Evolutionary conservation across 2,888 invertebrate genomes (phyloP), one percentile per base, ranked within the genome.

Genomic region (Eupeodes latifasciatus): DNA sequence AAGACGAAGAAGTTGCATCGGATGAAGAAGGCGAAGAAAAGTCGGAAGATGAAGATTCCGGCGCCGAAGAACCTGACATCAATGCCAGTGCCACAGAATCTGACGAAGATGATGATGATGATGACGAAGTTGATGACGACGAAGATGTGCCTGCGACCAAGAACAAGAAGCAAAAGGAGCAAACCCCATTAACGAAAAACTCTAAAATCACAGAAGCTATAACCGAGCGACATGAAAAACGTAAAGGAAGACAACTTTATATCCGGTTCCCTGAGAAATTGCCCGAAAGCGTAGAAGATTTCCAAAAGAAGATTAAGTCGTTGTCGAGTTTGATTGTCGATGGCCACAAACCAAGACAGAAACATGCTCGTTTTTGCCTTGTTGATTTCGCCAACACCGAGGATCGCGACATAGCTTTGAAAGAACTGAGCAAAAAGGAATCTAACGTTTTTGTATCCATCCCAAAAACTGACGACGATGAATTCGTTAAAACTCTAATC

Each of bases 351-450:
- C 93, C 93, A 0, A 91, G 93, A 0, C 93, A 93, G 36, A 92
- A 91, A 44, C 90, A 92, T 64, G 93, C 91, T 0, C 91, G 93
- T 0, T 93, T 92, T 55, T 93, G 93, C 49, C 89, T 93, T 4
- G 91, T 92, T 0, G 91, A 92, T 4, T 93, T 93, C 47, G 89
- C 90, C 14, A 89, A 90, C 0, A 84, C 90, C n/a, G 90, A 91
- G 4, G 91, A 93, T 76, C 92, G 93, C 0, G 91, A 92, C 81
- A 19, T 40, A 0, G 90, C 92, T 0, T 61, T 92, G 2, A 66
- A 85, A 19, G 12, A 79, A 49, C 7, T 89, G 4, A 59, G 2
- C 0, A 90, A 91, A 47, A 89, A 12, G 0, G 84, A 84, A 0
- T 89, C 84, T 0, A 91, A 92, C 72, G 57, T 92, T 0, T 83